Base-by-base conservation (phyloP, 2,113 vertebrate genomes). In the Semnornis frantzii region DNA sequence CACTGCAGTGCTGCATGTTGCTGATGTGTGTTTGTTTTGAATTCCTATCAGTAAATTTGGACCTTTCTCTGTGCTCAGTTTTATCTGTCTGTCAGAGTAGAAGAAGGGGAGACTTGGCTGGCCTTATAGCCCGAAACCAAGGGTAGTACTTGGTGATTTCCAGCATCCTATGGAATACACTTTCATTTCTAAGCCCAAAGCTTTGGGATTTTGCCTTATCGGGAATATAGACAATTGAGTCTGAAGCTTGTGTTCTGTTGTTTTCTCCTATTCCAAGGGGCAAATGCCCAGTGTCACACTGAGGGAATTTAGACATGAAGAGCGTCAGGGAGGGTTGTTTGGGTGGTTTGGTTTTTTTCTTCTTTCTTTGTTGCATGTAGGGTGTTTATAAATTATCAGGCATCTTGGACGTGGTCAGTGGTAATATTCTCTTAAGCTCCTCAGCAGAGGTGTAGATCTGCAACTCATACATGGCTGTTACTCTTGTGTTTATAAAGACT, bases 401-500 rank as follows among this genome's bases (percentile, higher is more conserved):
- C 57, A 17, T 63, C 34, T 52, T 87, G 81, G 39, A 60, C 16
- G 3, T 60, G 52, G 15, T 44, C 9, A 31, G 52, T 82, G 33
- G 55, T 83, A 79, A 62, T 92, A 92, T 90, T 50, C 63, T 62
- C 28, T 48, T n/a, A 16, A 65, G 27, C 18, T 39, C 52, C 39
- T 69, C 34, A 33, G 39, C 19, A 68, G 79, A 90, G 34, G 46
- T 55, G 42, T 77, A 85, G 87, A 66, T 88, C 82, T 92, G 76
- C 59, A 58, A 39, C 57, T 87, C 58, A 16, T 52, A 69, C n/a
- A 70, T 93, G 81, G 82, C 85, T 85, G 39, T 77, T 89, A 82
- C 66, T 87, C 72, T 73, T 86, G 64, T 68, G 55, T 7, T 4
- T 94, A 15, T 83, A 85, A 95, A 93, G 82, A 34, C 80, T 87